Conservation (phyloP, 2,113 vertebrate genomes). For the Macrotis lagotis region DNA sequence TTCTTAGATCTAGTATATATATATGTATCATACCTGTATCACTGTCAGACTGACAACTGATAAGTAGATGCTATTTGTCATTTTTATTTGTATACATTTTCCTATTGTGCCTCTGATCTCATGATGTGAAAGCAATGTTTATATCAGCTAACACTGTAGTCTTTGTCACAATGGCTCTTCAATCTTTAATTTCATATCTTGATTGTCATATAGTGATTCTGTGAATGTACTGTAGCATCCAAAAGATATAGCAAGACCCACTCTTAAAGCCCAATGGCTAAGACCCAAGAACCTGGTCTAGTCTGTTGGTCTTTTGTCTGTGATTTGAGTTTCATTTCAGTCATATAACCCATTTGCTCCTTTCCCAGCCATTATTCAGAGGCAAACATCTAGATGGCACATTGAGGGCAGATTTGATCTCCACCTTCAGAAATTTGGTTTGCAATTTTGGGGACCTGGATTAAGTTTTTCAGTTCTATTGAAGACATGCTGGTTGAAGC, state of each 20-base stretch:
- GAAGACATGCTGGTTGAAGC: neutral
- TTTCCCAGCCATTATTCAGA: neutral
- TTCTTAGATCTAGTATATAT: neutral
- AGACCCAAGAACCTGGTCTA: neutral
- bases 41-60: neutral
- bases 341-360: neutral
- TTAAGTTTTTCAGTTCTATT: neutral
- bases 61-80: neutral
- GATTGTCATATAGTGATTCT: neutral
- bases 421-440: neutral
- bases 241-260: neutral
- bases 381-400: slow-evolving; percentile 7
- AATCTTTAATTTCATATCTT: neutral
- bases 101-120: neutral
- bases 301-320: neutral
- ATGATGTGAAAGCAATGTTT: neutral
- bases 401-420: slow-evolving; percentile 8
- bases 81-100: neutral
- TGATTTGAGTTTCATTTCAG: neutral
- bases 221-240: neutral
- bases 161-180: neutral
- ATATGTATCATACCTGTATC: neutral
- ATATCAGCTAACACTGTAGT: neutral
- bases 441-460: neutral
- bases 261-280: neutral